Conservation (phyloP, 1,140 invertebrate species). For the Caenorhabditis remanei region DNA sequence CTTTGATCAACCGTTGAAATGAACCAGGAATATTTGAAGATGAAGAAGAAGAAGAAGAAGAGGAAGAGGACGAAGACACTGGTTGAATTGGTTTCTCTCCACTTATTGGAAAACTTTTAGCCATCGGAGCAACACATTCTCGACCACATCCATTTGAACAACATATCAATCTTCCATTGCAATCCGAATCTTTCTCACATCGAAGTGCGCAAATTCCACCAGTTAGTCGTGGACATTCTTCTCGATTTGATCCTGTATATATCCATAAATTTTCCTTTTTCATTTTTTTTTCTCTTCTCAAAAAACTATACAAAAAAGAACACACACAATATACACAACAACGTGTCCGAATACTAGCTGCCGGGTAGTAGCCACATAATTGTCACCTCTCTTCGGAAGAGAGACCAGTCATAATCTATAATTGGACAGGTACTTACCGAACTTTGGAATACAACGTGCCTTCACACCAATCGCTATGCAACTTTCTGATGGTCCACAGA, state of each 20-base stretch:
- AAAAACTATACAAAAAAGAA: background rate
- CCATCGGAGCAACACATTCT: slow-evolving; percentile 70
- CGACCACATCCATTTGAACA: slow-evolving; percentile 72
- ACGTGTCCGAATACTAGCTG: slow-evolving; percentile 40
- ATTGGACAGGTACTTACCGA: slow-evolving; percentile 13
- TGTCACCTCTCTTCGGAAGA: slow-evolving; percentile 15
- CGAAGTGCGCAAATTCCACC: slow-evolving; percentile 67
- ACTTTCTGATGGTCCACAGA: slow-evolving; percentile 41
- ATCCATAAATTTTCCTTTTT: background rate
- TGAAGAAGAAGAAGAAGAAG: background rate
- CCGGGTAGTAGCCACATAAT: slow-evolving; percentile 25
- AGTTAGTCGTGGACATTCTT: slow-evolving; percentile 67
- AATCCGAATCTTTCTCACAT: slow-evolving; percentile 68
- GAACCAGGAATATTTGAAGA: background rate
- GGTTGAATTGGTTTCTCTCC: slow-evolving; percentile 66
- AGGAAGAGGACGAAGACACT: slow-evolving; percentile 47
- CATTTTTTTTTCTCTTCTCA: background rate
- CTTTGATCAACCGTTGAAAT: slow-evolving; percentile 20
- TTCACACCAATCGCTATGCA: slow-evolving; percentile 43
- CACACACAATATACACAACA: slow-evolving; percentile 7
- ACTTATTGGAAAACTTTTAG: slow-evolving; percentile 64
- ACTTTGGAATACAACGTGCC: slow-evolving; percentile 47
- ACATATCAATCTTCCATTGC: slow-evolving; percentile 67
- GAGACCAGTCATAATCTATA: background rate
- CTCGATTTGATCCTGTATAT: slow-evolving; percentile 41